Evolutionary conservation across 2,888 invertebrate species (phyloP).

Genomic region (Buathra laborator): DNA sequence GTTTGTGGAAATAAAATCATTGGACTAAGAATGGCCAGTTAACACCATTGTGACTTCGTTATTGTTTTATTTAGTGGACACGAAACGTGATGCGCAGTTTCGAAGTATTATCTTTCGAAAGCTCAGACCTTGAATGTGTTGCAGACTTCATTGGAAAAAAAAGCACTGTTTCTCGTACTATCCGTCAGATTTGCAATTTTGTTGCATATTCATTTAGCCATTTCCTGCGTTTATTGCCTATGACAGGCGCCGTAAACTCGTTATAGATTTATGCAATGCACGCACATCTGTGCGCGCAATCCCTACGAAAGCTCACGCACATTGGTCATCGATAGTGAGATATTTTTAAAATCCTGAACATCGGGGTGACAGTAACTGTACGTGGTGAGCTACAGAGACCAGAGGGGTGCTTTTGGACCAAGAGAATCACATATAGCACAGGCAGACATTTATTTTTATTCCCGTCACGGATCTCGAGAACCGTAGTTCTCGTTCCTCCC

Average conservation of each 20-base stretch:
- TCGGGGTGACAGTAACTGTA: conserved; percentile 6
- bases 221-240: background rate
- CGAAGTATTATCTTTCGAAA: background rate
- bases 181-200: background rate
- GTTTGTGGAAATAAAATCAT: too few species aligned
- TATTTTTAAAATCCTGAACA: conserved; percentile 39
- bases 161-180: background rate
- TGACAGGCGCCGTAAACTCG: background rate
- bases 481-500: conserved; percentile 51
- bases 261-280: background rate
- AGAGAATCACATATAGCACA: background rate
- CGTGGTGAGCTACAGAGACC: background rate
- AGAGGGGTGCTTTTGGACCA: background rate
- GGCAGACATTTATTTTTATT: conserved; percentile 62
- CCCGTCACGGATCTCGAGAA: conserved; percentile 64
- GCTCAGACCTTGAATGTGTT: background rate
- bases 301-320: background rate
- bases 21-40: too few species aligned
- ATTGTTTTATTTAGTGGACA: too few species aligned
- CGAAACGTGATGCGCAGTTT: too few species aligned
- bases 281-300: background rate
- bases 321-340: conserved; percentile 34
- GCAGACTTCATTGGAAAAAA: background rate
- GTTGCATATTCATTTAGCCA: background rate
- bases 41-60: too few species aligned